A percentile compares a stretch with the other conserved stretches of the same genome.
phyloP scores from a whole-genome alignment of 2,888 invertebrate genomes.

The Drosophila mimetica region DNA sequence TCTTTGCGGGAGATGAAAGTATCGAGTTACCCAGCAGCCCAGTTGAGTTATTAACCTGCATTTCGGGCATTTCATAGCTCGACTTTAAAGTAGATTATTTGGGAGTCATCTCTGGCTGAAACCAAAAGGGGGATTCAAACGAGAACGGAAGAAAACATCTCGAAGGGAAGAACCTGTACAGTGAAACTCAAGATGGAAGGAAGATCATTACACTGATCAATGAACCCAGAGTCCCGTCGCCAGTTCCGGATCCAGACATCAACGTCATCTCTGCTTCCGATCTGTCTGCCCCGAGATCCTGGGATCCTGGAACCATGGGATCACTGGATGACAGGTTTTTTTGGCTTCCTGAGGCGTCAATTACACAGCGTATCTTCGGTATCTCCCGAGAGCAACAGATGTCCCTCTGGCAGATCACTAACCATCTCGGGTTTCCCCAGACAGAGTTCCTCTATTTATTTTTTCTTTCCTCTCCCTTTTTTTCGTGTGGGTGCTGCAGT shows the following conservation, averaged over 20 bases:
- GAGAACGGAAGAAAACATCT: not conserved
- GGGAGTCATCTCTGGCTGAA: slow-evolving; percentile 1
- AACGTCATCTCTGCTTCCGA: slow-evolving; percentile 68
- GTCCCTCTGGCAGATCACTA: slow-evolving; percentile 59
- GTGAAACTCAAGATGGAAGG: slow-evolving; percentile 67
- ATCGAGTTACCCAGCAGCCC: slow-evolving; percentile 61
- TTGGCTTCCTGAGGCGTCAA: slow-evolving; percentile 72
- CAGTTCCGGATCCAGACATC: slow-evolving; percentile 39
- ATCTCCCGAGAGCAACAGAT: slow-evolving; percentile 69
- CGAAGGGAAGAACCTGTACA: not conserved
- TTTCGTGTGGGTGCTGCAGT: slow-evolving; percentile 12
- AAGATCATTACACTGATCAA: slow-evolving; percentile 72
- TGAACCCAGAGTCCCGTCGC: slow-evolving; percentile 46
- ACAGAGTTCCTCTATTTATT: slow-evolving; percentile 50
- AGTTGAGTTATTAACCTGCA: slow-evolving; percentile 63
- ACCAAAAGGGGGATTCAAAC: slow-evolving; percentile 8
- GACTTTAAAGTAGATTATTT: not conserved
- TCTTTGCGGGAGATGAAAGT: slow-evolving; percentile 32
- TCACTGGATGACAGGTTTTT: slow-evolving; percentile 40
- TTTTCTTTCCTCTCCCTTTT: not conserved
- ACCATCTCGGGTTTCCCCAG: slow-evolving; percentile 66
- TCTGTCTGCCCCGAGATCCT: slow-evolving; percentile 53
- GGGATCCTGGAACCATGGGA: too few species aligned
- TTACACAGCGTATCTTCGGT: slow-evolving; percentile 50
- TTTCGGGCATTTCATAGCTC: slow-evolving; percentile 11